Percentiles rank a stretch among this genome's conserved stretches.
Evolutionary conservation across 2,113 vertebrate species (phyloP).

Genomic region (Lepus americanus): DNA sequence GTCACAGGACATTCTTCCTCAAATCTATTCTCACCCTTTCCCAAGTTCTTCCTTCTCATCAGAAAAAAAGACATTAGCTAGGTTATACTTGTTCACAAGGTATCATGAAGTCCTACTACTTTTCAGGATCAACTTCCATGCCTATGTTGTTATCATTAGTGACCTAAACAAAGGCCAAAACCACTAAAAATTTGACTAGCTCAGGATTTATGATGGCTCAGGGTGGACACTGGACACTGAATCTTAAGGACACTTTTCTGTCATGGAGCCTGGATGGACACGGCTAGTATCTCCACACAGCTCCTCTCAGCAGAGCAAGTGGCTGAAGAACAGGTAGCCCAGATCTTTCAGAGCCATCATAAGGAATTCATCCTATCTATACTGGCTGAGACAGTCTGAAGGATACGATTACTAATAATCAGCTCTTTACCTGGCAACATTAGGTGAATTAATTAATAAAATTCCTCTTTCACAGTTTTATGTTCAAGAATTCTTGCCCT

Average conservation of each 20-base stretch:
- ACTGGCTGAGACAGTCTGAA: neutral
- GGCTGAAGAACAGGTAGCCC: neutral
- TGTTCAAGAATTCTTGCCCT: neutral
- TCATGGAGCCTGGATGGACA: neutral
- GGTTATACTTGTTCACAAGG: neutral
- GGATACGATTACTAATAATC: neutral
- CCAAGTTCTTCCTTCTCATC: neutral
- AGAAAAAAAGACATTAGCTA: neutral
- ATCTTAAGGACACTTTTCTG: neutral
- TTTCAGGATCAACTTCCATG: neutral
- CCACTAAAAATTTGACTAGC: neutral
- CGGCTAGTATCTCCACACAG: neutral
- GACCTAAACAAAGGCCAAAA: constrained; percentile 47
- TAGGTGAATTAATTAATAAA: constrained; percentile 31
- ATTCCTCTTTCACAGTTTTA: neutral
- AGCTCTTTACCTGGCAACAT: neutral
- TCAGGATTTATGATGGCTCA: neutral
- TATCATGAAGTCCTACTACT: neutral
- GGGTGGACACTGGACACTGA: neutral
- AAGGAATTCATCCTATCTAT: neutral
- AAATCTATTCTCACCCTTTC: neutral
- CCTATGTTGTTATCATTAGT: neutral
- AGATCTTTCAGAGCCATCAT: neutral
- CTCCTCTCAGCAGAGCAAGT: neutral
- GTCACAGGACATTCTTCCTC: constrained; percentile 25